Evolutionary conservation across 2,888 invertebrate species (phyloP).

Genomic region (Epinotia brunnichana): DNA sequence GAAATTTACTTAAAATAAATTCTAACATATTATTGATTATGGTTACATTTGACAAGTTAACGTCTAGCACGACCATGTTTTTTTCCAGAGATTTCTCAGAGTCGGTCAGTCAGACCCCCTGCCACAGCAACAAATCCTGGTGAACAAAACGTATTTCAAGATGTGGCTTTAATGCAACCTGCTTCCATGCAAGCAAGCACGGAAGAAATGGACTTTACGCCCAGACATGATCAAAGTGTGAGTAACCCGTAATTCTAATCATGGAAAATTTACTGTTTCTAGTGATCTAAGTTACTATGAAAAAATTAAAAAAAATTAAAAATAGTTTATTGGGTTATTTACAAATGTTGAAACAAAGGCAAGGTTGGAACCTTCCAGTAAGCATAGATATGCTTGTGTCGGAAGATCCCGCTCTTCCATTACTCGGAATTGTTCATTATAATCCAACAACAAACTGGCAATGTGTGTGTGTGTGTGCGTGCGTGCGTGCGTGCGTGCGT

Average conservation of each 20-base stretch:
- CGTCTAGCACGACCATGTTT: background rate
- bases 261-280: background rate
- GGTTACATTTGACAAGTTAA: background rate
- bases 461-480: too few relatives aligned
- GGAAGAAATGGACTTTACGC: constrained; percentile 57
- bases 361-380: too few relatives aligned
- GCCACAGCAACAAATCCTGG: constrained; percentile 51
- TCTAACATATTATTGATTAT: too few relatives aligned
- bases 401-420: too few relatives aligned
- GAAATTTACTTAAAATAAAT: too few relatives aligned
- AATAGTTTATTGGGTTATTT: too few relatives aligned
- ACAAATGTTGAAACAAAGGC: too few relatives aligned
- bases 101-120: constrained; percentile 52
- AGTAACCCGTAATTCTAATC: constrained; percentile 41
- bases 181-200: constrained; percentile 47
- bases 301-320: too few relatives aligned
- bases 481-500: too few relatives aligned
- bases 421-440: too few relatives aligned
- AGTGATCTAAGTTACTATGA: background rate
- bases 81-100: constrained; percentile 58
- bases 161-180: constrained; percentile 62
- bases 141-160: constrained; percentile 63
- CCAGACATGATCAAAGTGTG: constrained; percentile 60
- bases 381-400: too few relatives aligned
- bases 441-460: too few relatives aligned